A percentile compares a stretch with the other conserved stretches of the same genome.
These are phyloP conservation scores for Etheostoma cragini DNA, from an alignment of 2,113 vertebrate genomes.

Conservation along the genomic window DNA sequence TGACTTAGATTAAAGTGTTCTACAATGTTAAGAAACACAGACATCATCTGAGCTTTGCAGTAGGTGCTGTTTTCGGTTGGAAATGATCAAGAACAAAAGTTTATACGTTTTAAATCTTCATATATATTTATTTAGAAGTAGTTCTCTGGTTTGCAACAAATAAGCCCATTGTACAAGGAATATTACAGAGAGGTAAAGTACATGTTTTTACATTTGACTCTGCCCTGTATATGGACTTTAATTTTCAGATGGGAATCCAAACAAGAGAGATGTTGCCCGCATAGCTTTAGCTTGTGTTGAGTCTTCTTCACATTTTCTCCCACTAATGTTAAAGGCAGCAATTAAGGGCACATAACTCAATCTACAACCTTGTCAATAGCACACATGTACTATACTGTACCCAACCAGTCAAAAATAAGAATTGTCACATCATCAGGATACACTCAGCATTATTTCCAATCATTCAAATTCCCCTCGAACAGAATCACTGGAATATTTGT, in stretches of 20 bases:
- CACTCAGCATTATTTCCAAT: slow-evolving; percentile 43
- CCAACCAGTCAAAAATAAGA: slow-evolving; percentile 44
- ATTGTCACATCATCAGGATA: slow-evolving; percentile 72
- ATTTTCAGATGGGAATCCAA: slow-evolving; percentile 47
- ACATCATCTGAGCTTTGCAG: not conserved
- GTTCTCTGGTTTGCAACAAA: slow-evolving; percentile 76
- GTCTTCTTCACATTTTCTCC: slow-evolving; percentile 14
- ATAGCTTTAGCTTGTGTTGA: slow-evolving; percentile 20
- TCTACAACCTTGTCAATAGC: slow-evolving; percentile 45
- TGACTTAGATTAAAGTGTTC: too few species aligned
- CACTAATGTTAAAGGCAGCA: slow-evolving; percentile 39
- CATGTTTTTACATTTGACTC: slow-evolving; percentile 66
- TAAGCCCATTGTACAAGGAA: slow-evolving; percentile 67
- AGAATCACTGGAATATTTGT: slow-evolving; percentile 67
- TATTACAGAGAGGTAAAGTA: slow-evolving; percentile 75
- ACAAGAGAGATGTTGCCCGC: slow-evolving; percentile 16
- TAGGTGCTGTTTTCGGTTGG: not conserved
- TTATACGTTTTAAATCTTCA: slow-evolving; percentile 41
- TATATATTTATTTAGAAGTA: slow-evolving; percentile 76
- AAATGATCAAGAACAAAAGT: slow-evolving; percentile 1
- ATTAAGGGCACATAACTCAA: slow-evolving; percentile 48
- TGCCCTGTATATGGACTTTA: slow-evolving; percentile 40
- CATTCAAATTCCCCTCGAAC: slow-evolving; percentile 51
- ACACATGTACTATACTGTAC: slow-evolving; percentile 48
- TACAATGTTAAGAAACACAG: not conserved